Base-by-base conservation (phyloP, 1,140 invertebrate species). In the Hesperophylax magnus region DNA sequence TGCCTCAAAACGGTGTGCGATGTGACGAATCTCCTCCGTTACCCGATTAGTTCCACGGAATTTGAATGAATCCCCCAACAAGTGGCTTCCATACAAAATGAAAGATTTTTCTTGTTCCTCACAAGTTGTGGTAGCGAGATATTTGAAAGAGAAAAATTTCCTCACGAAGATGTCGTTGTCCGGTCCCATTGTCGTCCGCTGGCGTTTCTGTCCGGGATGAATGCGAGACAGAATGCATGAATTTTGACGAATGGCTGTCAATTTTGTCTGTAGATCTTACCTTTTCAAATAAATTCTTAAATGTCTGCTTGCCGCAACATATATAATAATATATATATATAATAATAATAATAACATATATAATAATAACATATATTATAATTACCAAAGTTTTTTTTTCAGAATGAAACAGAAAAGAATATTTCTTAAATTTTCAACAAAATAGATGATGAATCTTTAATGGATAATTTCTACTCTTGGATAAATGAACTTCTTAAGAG, bases 21-120 rank as follows among this genome's bases (percentile, higher is more conserved):
- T 58, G 65, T 71, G 65, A 79, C 77, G 20, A 79, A 79, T 79
- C 47, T 15, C 22, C 22, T 71, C 77, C 77, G 77, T 79, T 79
- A 79, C 53, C 65, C 77, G 77, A 79, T 79, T 79, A 27, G 77
- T 79, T 79, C 27, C 77, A 34, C 65, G 27, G 11, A 3, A 22
- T 39, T 78, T 78, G 74, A 67, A 20, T 78, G 76, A 53, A 78
- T 63, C 34, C 8, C 8, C 58, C 52, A 53, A 78, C 67, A 78
- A 67, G 34, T 58, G 61, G 34, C 76, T 78, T 78, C 76, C 39
- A 78, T 63, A 52, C 60, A 24, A 15, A n/a, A 39, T 9, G 74
- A 58, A 39, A 77, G 54, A 34, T 34, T 18, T 17, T 22, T 71
- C 31, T 71, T 47, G 9, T 18, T 52, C 22, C 17, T n/a, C 27